Evolutionary conservation across 2,113 vertebrate species (phyloP), one percentile per base, ranked within the genome.

Genomic region (Gorsachius goisagi): DNA sequence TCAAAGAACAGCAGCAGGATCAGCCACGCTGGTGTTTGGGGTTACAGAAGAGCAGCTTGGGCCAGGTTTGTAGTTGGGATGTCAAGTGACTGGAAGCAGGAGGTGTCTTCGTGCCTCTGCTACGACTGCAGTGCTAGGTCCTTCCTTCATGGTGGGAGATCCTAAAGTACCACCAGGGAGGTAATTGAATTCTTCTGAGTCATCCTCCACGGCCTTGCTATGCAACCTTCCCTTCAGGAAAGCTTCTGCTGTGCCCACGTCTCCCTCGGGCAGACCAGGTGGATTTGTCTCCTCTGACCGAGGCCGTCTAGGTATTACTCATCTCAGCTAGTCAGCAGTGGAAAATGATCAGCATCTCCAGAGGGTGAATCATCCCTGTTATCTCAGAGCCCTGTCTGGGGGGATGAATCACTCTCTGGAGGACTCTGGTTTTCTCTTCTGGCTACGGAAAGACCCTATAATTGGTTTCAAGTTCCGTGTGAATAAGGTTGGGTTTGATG

Each of bases 191-290:
- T 62, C 17, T 74, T 90, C 81, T 94, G 87, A 95, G 50, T 95
- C 91, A 85, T 67, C 33, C 55, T 62, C 28, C 72, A 71, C 11
- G 50, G 79, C 68, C 75, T 83, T 4, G 1, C 66, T 68, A 23
- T 58, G 47, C 49, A 83, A 33, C 59, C 24, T 58, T 69, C 50
- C 28, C 41, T 85, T 23, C 41, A 81, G 82, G 32, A 74, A 35
- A 84, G n/a, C 56, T 83, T 47, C 79, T 91, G 50, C 64, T 44
- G 60, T 96, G 93, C 93, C 87, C 82, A 93, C 32, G 2, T 69
- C 85, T 84, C 82, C 79, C 92, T 94, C 18, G 0, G 88, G 93
- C 83, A 90, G 60, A 12, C 68, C 91, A 95, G 94, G 94, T 96
- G 89, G 86, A 55, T 90, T 86, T 63, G 32, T 66, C 59, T 96